Evolutionary conservation across 2,113 vertebrate genomes (phyloP), one percentile per base, ranked within the genome.

Genomic region (Melanocharis versteri): DNA sequence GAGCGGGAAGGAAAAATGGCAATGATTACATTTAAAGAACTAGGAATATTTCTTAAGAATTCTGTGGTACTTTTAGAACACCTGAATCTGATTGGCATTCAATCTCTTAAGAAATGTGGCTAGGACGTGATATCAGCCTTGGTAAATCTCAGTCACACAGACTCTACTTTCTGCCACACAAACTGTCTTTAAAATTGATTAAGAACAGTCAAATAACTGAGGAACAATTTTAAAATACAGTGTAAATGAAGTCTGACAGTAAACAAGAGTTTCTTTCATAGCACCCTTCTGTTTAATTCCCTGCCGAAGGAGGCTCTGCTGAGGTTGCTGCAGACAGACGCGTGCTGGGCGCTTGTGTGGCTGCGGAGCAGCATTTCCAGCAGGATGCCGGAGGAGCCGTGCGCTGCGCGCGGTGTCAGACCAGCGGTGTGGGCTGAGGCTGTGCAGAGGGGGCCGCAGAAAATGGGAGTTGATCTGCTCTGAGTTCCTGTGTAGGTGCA

Each of bases 341-440:
- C 2, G 21, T 47, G 72, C 70, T 0, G 4, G 54, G 56, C 16
- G 20, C 51, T 31, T 2, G 69, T 7, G 33, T 1, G 11, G 50
- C 60, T 22, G 77, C 51, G 1, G 65, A 31, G 60, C 75, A 11
- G 61, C 3, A 0, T 39, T 70, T 50, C 13, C 80, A 27, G 54
- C 77, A 7, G 91, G 54, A n/a, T 2, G 10, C 71, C 7, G 26
- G 39, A 6, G 58, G 31, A 73, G 60, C 68, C 3, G 3, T 2
- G 4, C 1, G 4, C 31, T 40, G 83, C 7, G 1, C 3, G 4
- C 2, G 1, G 13, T 28, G 70, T 33, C 51, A 10, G 20, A 9
- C 4, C 47, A 1, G 10, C 7, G 1, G 39, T 3, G 11, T 51
- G 84, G 53, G 39, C 6, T 40, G 88, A 13, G 51, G 28, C n/a